Conservation (phyloP, 2,113 vertebrate genomes). For the Cynocephalus volans region DNA sequence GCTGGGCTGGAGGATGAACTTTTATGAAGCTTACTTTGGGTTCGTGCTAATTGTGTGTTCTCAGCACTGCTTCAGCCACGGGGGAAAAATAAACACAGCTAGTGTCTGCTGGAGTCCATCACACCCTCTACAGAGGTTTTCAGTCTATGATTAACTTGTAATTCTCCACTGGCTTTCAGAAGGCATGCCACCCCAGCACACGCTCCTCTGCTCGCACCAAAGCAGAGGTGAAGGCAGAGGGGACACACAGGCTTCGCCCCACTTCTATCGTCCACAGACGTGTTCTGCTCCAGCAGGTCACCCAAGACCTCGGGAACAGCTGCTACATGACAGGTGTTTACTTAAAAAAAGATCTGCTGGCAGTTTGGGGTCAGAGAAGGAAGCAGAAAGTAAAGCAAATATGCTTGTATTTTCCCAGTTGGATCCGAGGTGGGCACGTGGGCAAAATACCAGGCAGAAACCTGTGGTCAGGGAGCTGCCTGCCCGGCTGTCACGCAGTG, state of each 20-base stretch:
- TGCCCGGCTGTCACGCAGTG: accelerated
- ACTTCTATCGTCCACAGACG: accelerated
- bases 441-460: not conserved
- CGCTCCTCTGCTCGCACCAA: accelerated
- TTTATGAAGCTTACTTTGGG: not conserved
- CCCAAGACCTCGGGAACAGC: not conserved
- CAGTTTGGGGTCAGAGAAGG: not conserved
- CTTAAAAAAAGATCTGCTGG: not conserved
- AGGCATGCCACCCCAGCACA: not conserved
- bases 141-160: not conserved
- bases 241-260: not conserved
- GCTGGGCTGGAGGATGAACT: not conserved
- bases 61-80: not conserved
- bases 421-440: not conserved
- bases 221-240: not conserved
- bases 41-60: not conserved
- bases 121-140: not conserved
- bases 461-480: accelerated
- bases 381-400: not conserved
- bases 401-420: not conserved
- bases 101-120: accelerated
- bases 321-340: not conserved
- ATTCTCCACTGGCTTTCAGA: not conserved
- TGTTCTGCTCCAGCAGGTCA: not conserved
- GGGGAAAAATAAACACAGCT: not conserved